phyloP scores from a whole-genome alignment of 2,888 invertebrate species.

The Dynastes hyllus region DNA sequence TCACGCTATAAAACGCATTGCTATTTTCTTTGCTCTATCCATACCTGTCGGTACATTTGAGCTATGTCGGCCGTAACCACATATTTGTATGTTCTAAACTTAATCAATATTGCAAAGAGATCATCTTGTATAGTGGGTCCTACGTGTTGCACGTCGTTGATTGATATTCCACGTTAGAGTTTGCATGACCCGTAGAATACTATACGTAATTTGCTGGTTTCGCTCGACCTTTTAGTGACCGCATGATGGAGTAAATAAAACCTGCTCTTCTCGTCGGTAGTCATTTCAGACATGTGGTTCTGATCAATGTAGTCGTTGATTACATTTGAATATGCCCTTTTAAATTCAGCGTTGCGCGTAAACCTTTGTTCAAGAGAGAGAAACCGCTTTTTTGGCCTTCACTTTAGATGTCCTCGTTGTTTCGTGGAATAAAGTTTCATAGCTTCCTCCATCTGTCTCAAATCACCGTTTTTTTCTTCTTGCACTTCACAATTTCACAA shows the following conservation, averaged over 20 bases:
- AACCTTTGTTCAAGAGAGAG: conserved; percentile 8
- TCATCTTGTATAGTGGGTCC: conserved; percentile 58
- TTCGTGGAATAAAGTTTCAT: neutral
- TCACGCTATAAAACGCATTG: no score
- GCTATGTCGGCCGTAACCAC: conserved; percentile 28
- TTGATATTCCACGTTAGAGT: conserved; percentile 54
- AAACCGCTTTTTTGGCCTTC: neutral
- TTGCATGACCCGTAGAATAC: conserved; percentile 61
- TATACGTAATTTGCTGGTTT: conserved; percentile 57
- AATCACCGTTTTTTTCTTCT: no score
- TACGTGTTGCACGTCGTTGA: conserved; percentile 59
- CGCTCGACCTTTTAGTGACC: conserved; percentile 57
- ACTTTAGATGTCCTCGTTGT: no score
- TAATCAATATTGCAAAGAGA: conserved; percentile 41
- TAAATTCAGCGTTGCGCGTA: neutral
- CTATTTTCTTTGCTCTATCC: conserved; percentile 14
- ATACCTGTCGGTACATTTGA: conserved; percentile 34
- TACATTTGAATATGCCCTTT: neutral
- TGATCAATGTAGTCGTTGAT: neutral
- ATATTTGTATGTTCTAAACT: conserved; percentile 42
- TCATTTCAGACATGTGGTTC: neutral
- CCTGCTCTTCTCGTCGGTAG: neutral
- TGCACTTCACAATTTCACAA: no score
- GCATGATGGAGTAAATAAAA: conserved; percentile 59
- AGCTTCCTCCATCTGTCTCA: neutral